A percentile compares a stretch with the other conserved stretches of the same genome.
These are phyloP conservation scores for Acromyrmex charruanus DNA, from an alignment of 1,140 invertebrate species.

Conservation along the genomic window DNA sequence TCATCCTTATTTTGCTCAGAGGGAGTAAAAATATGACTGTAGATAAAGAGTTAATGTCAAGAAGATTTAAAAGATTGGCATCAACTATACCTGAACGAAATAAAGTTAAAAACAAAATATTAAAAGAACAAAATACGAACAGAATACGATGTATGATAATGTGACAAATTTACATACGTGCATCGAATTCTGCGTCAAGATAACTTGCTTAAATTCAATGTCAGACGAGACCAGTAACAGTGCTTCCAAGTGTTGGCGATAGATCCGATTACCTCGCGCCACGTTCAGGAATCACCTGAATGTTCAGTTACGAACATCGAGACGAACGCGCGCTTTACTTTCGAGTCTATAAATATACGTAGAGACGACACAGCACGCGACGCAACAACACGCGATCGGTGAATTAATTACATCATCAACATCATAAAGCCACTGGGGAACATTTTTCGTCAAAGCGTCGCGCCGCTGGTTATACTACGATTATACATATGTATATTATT, in stretches of 20 bases:
- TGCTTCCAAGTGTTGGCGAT: neutral
- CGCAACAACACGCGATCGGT: neutral
- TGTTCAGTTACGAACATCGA: constrained; percentile 19
- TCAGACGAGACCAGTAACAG: constrained; percentile 34
- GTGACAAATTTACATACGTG: neutral
- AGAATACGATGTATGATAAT: neutral
- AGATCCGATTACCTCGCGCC: constrained; percentile 65
- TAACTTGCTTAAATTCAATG: constrained; percentile 63
- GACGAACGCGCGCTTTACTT: constrained; percentile 14
- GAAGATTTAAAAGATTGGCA: neutral
- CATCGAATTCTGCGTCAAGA: neutral
- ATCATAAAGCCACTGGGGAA: neutral
- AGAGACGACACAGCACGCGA: constrained; percentile 37
- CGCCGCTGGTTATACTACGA: no score
- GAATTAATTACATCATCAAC: constrained; percentile 49
- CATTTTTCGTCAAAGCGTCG: neutral
- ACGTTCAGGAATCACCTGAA: constrained; percentile 37
- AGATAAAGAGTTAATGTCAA: neutral
- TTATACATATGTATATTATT: neutral
- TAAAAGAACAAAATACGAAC: neutral
- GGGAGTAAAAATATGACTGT: no score
- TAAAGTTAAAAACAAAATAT: neutral
- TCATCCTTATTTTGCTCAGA: no score
- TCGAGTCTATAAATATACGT: constrained; percentile 65
- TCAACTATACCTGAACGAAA: neutral